These are phyloP conservation scores for Sabatieria punctata DNA, from an alignment of 2,888 invertebrate genomes.

Conservation along the genomic window DNA sequence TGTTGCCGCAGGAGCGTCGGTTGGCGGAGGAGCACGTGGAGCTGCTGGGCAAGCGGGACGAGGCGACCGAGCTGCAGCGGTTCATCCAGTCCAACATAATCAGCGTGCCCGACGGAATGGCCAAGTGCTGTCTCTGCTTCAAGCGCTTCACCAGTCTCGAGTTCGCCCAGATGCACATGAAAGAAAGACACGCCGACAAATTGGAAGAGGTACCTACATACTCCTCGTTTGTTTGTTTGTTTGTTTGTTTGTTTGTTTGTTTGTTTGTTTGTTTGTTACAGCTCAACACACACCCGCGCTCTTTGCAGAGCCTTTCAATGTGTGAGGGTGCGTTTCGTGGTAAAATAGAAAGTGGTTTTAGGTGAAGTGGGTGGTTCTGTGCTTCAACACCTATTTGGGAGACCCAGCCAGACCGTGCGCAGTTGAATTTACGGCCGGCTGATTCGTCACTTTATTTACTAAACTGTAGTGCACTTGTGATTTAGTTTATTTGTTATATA, in stretches of 20 bases:
- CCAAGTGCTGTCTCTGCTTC: constrained; percentile 11
- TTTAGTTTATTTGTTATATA: too few relatives aligned
- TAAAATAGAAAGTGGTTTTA: too few relatives aligned
- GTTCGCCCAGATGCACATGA: constrained; percentile 9
- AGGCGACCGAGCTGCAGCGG: constrained; percentile 1
- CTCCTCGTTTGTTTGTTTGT: too few relatives aligned
- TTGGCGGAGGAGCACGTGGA: constrained; percentile 11
- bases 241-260: too few relatives aligned
- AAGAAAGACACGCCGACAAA: constrained; percentile 10
- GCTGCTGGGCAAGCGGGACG: constrained; percentile 9
- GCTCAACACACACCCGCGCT: too few relatives aligned
- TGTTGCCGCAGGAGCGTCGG: constrained; percentile 9
- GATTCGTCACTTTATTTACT: too few relatives aligned
- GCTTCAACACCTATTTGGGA: constrained; percentile 10
- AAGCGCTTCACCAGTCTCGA: constrained; percentile 11
- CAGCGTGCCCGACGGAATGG: constrained; percentile 7
- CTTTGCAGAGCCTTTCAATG: too few relatives aligned
- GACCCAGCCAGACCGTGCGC: constrained; percentile 8
- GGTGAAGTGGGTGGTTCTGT: constrained; percentile 6
- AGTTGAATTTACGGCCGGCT: not conserved
- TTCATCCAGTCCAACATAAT: constrained; percentile 5
- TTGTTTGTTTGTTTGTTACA: too few relatives aligned
- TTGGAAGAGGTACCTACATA: constrained; percentile 3
- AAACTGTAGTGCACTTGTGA: too few relatives aligned
- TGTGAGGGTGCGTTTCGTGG: not conserved